These are phyloP conservation scores for Drosophila sp. DNA, from an alignment of 1,140 invertebrate species.

Conservation along the genomic window DNA sequence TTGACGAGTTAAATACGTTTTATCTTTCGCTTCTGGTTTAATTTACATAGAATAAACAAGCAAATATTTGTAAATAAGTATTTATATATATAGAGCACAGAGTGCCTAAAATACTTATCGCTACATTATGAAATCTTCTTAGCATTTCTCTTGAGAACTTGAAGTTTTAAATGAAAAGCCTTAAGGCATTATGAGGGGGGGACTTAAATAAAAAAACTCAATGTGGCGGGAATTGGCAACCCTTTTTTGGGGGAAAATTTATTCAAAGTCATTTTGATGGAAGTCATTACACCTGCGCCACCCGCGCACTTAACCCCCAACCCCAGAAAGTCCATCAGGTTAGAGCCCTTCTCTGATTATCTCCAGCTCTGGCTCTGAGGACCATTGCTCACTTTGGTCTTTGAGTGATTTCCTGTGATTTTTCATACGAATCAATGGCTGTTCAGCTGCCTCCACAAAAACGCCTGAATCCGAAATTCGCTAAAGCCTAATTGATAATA, in stretches of 20 bases:
- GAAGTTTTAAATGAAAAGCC: conserved; percentile 54
- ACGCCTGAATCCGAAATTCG: conserved; percentile 12
- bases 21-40: neutral
- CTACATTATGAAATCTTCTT: conserved; percentile 17
- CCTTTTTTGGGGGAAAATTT: conserved; percentile 59
- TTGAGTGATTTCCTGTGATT: conserved; percentile 71
- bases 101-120: conserved; percentile 31
- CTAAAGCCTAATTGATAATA: conserved; percentile 68
- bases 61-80: conserved; percentile 31
- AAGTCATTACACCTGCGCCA: conserved; percentile 55
- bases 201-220: conserved; percentile 45
- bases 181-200: conserved; percentile 5
- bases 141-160: conserved; percentile 14
- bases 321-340: neutral
- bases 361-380: conserved; percentile 6
- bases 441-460: neutral
- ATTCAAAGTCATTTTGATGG: conserved; percentile 45
- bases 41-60: conserved; percentile 13
- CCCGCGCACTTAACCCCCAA: conserved; percentile 24
- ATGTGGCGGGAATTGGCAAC: conserved; percentile 32
- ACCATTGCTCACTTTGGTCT: conserved; percentile 34
- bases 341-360: conserved; percentile 47
- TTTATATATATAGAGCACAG: neutral
- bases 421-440: conserved; percentile 67
- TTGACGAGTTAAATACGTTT: neutral